Base-by-base conservation (phyloP, 1,140 invertebrate genomes). In the Drosophila burlai region DNA sequence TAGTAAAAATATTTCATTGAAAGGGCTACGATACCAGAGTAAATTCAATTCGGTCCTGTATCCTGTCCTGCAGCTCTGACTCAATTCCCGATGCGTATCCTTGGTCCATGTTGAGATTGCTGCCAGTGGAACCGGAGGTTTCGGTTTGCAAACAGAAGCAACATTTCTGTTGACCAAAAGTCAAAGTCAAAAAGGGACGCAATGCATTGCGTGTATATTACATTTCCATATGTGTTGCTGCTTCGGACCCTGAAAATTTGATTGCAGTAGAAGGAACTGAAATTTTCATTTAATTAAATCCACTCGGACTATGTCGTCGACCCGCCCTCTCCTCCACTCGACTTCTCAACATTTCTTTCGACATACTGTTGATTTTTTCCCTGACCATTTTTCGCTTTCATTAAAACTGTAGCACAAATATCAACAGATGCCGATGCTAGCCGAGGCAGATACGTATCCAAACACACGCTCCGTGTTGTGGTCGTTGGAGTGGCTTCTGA, bases 281-380 rank as follows among this genome's bases (percentile, higher is more conserved):
- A 72, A 79, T 62, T 77, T 60, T 64, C 43, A 71, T 74, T 86
- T 83, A 80, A 86, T 83, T 83, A 57, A 86, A 86, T 80, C 60
- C 62, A 60, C 63, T 69, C 45, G 42, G 40, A 38, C 29, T 24
- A 34, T 46, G 29, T 18, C 8, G 40, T 18, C 9, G 7, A 36
- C n/a, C n/a, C n/a, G n/a, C n/a, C n/a, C 42, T 5, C 50, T 21
- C 24, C 1, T 40, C 16, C n/a, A n/a, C 11, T 24, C 36, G 38
- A 13, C 29, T 31, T 10, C 16, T 57, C 24, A 18, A n/a, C 47
- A 29, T 13, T 55, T 36, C 52, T n/a, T 47, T 64, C 36, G 31
- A 21, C 21, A 42, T 38, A 61, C 54, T 73, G 47, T 57, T 60
- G 26, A 46, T 71, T 86, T 69, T 81, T 78, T 54, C 24, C 66